Evolutionary conservation across 2,888 invertebrate genomes (phyloP), one percentile per base, ranked within the genome.

Genomic region (Ophonus ardosiacus): DNA sequence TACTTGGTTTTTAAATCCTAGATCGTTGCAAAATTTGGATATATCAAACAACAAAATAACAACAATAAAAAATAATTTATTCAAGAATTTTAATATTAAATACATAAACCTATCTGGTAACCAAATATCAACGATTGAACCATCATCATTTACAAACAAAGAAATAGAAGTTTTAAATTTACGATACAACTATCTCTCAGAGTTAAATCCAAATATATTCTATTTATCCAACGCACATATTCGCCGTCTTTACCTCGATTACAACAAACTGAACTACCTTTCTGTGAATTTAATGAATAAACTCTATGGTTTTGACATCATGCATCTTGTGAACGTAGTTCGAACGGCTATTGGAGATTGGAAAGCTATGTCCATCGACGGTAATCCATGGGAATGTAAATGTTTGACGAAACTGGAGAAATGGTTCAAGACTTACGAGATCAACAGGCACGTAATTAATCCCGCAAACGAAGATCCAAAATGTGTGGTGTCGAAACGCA

Each of bases 311-410:
- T 68, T 68, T 68, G 68, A 68, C 38, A 15, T 68, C 31, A 7
- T 38, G 13, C 68, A 68, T 13, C 31, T 68, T 7, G 31, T 38
- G 7, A 38, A 68, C 68, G 68, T 68, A n/a, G 31, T 68, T 4
- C 13, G 68, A 68, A 68, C 68, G 5, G 68, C 68, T 10, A 31
- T 68, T 5, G 68, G 68, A 1, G 68, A 68, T 15, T 38, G 21
- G 68, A 68, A 68, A 38, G 68, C 68, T 38, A 68, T 68, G 31
- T 68, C 68, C n/a, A 68, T 68, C 31, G 68, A 68, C n/a, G 68
- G 68, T 15, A 68, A 68, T 15, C 68, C 68, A 5, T 68, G 68
- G 68, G 68, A 68, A 38, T 68, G 68, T 15, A 68, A 68, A 68
- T 68, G 68, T 68, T n/a, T 68, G 1, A 38, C 5, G 4, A 68